Evolutionary conservation across 2,797 vertebrate species (phyloP).

Genomic region (Argentina silus): DNA sequence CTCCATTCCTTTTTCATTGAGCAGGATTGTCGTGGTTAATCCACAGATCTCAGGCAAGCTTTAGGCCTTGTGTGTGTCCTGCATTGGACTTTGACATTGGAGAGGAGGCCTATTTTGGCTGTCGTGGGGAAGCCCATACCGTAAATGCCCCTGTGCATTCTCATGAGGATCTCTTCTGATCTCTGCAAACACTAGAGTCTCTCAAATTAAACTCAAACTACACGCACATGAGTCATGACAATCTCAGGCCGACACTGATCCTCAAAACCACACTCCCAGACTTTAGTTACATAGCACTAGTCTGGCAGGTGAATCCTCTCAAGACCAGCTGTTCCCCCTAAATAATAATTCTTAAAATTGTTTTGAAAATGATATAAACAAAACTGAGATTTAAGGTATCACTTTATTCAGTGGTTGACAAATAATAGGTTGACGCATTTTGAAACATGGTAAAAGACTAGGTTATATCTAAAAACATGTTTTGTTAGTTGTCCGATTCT

Average conservation of each 20-base stretch:
- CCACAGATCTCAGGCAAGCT: constrained; percentile 11
- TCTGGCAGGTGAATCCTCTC: not conserved
- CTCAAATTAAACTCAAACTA: constrained; percentile 12
- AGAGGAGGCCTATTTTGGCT: constrained; percentile 15
- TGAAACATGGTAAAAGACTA: too few relatives aligned
- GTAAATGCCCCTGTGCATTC: constrained; percentile 14
- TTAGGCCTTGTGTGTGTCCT: constrained; percentile 6
- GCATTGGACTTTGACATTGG: constrained; percentile 9
- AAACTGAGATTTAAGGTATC: too few relatives aligned
- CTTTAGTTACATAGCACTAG: not conserved
- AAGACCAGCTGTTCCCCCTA: not conserved
- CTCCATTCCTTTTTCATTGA: not conserved
- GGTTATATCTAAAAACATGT: too few relatives aligned
- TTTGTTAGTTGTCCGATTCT: not conserved
- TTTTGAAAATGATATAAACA: too few relatives aligned
- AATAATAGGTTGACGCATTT: too few relatives aligned
- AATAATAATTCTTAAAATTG: too few relatives aligned
- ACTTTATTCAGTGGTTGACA: not conserved
- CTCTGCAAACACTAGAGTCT: constrained; percentile 15
- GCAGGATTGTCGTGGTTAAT: constrained; percentile 9
- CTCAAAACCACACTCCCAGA: constrained; percentile 1
- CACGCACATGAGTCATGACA: not conserved
- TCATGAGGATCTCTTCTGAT: not conserved
- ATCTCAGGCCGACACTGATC: not conserved
- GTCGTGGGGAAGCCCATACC: not conserved